Evolutionary conservation across 2,888 invertebrate genomes (phyloP).

Genomic region (Aquatica leii): DNA sequence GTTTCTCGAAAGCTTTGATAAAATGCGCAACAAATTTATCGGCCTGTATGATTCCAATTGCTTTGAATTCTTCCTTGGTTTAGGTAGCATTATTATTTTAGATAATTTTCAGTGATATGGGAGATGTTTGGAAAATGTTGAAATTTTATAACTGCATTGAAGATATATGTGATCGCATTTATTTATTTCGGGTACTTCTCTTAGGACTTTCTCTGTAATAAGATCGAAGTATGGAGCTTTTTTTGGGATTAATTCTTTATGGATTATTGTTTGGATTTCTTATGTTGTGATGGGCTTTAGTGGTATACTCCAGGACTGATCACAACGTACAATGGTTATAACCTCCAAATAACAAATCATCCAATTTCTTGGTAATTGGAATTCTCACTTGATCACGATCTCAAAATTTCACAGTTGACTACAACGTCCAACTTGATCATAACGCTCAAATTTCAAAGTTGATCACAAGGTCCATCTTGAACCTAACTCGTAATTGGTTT

Average conservation of each 20-base stretch:
- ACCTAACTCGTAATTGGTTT: too few species aligned
- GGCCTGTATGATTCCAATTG: neutral
- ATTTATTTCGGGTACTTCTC: neutral
- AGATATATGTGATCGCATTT: neutral
- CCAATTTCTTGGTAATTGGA: too few species aligned
- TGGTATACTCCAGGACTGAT: neutral
- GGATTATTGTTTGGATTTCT: neutral
- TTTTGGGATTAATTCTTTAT: neutral
- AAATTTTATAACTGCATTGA: neutral
- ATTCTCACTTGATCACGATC: too few species aligned
- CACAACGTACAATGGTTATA: too few species aligned
- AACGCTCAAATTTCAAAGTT: too few species aligned
- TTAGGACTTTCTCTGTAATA: neutral
- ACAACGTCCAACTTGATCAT: too few species aligned
- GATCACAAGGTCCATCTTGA: too few species aligned
- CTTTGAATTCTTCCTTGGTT: neutral
- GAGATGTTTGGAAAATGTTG: neutral
- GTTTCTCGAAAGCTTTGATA: neutral
- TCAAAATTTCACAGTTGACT: too few species aligned
- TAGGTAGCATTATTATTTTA: neutral
- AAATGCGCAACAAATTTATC: neutral
- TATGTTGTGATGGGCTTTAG: neutral
- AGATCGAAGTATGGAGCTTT: neutral
- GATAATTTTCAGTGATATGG: neutral
- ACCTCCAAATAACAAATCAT: too few species aligned